phyloP scores from a whole-genome alignment of 2,113 vertebrate species.

The Catharus fuscescens region DNA sequence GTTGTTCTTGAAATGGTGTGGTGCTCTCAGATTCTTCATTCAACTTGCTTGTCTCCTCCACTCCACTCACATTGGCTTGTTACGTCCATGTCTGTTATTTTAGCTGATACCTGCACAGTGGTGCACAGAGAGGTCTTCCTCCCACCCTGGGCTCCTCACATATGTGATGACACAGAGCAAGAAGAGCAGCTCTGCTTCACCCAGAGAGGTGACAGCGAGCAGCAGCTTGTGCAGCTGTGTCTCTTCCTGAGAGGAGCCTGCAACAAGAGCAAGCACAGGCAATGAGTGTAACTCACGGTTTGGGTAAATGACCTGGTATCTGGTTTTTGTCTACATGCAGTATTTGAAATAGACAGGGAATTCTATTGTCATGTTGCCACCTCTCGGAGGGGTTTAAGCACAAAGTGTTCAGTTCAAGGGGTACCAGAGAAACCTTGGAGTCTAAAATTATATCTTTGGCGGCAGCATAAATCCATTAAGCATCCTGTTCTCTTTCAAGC shows the following conservation, averaged over 20 bases:
- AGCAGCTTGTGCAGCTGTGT: neutral
- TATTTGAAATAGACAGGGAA: neutral
- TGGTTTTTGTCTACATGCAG: neutral
- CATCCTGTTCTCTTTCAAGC: neutral
- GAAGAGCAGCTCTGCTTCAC: neutral
- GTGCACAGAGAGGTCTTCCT: neutral
- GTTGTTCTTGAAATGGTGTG: too few relatives aligned
- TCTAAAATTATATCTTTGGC: neutral
- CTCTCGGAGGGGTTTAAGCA: neutral
- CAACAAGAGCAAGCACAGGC: fast-evolving
- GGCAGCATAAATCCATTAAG: neutral
- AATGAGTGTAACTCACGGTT: neutral
- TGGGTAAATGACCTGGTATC: neutral
- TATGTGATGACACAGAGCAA: neutral
- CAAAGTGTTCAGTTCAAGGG: neutral
- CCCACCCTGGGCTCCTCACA: too few relatives aligned
- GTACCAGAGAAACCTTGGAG: neutral
- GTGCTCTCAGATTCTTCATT: neutral
- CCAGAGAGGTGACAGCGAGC: fast-evolving
- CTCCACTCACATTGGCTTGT: neutral
- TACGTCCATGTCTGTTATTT: fast-evolving
- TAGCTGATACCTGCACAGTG: neutral
- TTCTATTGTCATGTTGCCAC: neutral
- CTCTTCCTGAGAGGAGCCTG: neutral
- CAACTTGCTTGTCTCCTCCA: neutral